Evolutionary conservation across 2,113 vertebrate genomes (phyloP).

Genomic region (Notothenia coriiceps): DNA sequence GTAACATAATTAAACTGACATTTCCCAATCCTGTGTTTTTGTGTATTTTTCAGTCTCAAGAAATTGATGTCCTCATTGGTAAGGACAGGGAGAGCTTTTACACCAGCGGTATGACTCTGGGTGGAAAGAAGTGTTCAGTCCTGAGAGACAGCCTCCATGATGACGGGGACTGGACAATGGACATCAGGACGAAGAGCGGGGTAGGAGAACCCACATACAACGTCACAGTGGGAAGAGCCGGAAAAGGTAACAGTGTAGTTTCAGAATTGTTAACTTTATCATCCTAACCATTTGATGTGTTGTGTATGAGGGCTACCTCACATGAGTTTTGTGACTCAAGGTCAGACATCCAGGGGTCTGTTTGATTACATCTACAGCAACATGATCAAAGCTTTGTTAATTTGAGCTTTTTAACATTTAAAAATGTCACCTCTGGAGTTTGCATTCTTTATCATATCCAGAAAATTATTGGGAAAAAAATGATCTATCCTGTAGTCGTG

Average conservation of each 20-base stretch:
- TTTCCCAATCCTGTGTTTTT: not conserved
- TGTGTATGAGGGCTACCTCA: not conserved
- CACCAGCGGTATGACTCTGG: conserved; percentile 92
- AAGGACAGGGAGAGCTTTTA: conserved; percentile 93
- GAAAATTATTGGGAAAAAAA: no score
- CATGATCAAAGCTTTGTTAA: no score
- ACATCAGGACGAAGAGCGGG: conserved; percentile 98
- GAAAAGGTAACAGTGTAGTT: conserved; percentile 84
- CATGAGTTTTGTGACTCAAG: no score
- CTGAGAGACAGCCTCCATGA: conserved; percentile 93
- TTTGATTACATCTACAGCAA: no score
- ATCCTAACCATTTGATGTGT: no score
- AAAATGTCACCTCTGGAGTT: no score
- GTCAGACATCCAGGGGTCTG: no score
- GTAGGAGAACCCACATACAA: conserved; percentile 97
- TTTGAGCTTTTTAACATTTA: no score
- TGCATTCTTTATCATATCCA: no score
- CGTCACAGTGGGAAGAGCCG: conserved; percentile 90
- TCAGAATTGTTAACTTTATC: not conserved
- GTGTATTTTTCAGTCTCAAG: conserved; percentile 64
- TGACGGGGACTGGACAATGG: conserved; percentile 94
- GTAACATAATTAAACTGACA: no score
- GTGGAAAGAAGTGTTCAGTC: conserved; percentile 96
- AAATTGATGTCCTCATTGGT: conserved; percentile 93
- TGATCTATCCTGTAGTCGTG: no score